Evolutionary conservation across 2,113 vertebrate genomes (phyloP).

Genomic region (Tyto alba): DNA sequence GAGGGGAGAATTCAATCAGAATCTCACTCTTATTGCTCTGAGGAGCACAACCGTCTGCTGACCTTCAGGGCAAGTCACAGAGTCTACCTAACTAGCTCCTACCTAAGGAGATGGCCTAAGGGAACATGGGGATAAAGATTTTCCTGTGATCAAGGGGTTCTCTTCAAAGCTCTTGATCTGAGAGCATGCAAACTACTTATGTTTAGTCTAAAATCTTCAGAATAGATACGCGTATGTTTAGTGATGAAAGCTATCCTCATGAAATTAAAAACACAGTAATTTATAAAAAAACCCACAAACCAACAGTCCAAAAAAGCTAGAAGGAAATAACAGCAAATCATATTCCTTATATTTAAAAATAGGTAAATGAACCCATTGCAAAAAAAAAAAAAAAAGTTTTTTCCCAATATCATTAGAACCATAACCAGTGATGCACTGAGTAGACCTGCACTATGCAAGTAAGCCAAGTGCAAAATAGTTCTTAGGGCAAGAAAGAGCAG

Average conservation of each 20-base stretch:
- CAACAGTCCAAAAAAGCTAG: neutral
- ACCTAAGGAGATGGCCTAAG: neutral
- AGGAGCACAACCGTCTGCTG: neutral
- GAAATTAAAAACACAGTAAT: neutral
- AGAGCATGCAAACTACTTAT: neutral
- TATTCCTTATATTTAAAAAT: neutral
- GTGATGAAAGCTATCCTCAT: neutral
- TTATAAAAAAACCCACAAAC: neutral
- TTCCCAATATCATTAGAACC: neutral
- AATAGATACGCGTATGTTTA: neutral
- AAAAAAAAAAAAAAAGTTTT: neutral
- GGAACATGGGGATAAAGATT: neutral
- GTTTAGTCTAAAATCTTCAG: neutral
- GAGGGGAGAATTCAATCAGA: neutral
- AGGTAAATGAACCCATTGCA: neutral
- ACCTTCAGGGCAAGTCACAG: neutral
- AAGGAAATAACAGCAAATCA: neutral
- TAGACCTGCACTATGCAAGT: neutral
- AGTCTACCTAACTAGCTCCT: neutral
- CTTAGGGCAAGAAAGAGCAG: neutral
- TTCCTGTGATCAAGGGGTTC: neutral
- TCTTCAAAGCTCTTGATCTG: neutral
- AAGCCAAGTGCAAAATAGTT: neutral
- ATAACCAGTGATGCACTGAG: neutral
- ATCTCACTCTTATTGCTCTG: neutral